Base-by-base conservation (phyloP, 2,113 vertebrate species). In the Gallinago undulata region DNA sequence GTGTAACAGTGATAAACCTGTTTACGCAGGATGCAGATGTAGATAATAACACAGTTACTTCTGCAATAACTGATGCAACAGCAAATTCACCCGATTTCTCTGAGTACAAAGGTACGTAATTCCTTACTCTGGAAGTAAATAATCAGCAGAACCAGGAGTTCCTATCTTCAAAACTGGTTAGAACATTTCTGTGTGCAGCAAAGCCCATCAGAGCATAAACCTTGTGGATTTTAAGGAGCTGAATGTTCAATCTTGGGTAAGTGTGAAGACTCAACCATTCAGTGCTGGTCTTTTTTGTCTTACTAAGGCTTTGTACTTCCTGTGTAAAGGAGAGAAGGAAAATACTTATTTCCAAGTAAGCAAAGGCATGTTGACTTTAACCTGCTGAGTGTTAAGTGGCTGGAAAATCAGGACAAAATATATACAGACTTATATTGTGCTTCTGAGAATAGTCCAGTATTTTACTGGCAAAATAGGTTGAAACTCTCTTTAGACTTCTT, bases 31-130 rank as follows among this genome's bases (percentile, higher is more conserved):
- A 4, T 15, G 5, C 97, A 69, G 0, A 0, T 18, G 12, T 0
- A 64, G 0, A 0, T 9, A 1, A 0, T 1, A 0, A 0, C 0
- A 0, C 0, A 0, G 4, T 98, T 41, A 0, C 0, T 1, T 0
- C 0, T 0, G 1, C 3, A 51, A 4, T 88, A 78, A 0, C 0
- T 0, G 0, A 0, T 0, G 11, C 3, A 35, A 0, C 0, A 37
- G 0, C 0, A 1, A 0, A 1, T 1, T 1, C 0, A 0, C 0
- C 0, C 5, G 13, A 1, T 7, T 1, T 81, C 19, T 0, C 0
- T 30, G 0, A 0, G 1, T 95, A 76, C 11, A 0, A 0, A 0
- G 23, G 95, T 96, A 96, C 33, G 84, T 92, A 72, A 37, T 35
- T 43, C 19, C 37, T n/a, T 68, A 30, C 31, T 41, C n/a, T 66